Percentiles rank a stretch among this genome's conserved stretches.
phyloP scores from a whole-genome alignment of 1,140 invertebrate species.

The Cherax quadricarinatus region DNA sequence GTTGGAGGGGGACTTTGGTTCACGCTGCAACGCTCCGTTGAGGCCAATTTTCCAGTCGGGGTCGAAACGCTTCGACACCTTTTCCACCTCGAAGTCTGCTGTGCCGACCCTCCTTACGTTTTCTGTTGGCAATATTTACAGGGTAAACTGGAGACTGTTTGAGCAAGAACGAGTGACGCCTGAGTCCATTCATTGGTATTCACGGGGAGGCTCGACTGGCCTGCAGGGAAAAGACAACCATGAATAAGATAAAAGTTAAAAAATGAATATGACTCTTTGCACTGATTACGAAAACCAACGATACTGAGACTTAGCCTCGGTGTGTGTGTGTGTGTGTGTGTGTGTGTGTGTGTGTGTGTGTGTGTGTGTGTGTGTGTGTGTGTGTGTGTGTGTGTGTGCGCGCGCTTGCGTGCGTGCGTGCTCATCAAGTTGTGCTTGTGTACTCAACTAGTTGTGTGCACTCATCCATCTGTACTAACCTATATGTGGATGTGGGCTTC shows the following conservation, averaged over 20 bases:
- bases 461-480: too few relatives aligned
- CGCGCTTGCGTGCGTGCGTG: too few relatives aligned
- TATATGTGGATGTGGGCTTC: too few relatives aligned
- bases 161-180: conserved; percentile 42
- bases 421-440: too few relatives aligned
- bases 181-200: conserved; percentile 38
- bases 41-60: background rate
- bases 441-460: too few relatives aligned
- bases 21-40: background rate
- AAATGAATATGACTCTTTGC: background rate
- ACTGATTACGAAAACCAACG: background rate
- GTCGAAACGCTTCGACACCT: background rate
- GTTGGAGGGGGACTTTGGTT: background rate
- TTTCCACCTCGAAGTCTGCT: conserved; percentile 3
- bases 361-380: too few relatives aligned
- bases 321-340: too few relatives aligned
- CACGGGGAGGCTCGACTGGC: background rate
- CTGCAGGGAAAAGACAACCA: background rate
- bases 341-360: too few relatives aligned
- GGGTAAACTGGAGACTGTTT: conserved; percentile 34
- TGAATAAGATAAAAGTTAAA: background rate
- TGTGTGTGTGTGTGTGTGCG: too few relatives aligned
- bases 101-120: conserved; percentile 32
- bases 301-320: background rate
- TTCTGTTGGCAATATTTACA: conserved; percentile 48